Conservation (phyloP, 2,888 invertebrate genomes). For the Panzeria rudis region DNA sequence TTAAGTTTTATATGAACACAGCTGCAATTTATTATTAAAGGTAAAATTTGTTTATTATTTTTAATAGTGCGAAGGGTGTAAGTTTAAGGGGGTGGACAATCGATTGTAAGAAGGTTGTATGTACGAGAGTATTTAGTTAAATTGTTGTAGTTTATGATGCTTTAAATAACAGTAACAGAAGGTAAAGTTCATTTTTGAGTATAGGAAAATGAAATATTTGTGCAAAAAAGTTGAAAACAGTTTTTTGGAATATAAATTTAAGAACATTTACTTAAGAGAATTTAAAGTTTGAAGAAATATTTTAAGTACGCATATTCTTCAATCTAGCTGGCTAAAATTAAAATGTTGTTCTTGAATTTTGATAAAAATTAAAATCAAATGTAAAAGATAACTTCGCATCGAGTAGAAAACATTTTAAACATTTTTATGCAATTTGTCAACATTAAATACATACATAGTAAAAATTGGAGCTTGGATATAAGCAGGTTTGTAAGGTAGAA, state of each 20-base stretch:
- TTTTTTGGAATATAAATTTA: neutral
- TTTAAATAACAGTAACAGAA: constrained; percentile 67
- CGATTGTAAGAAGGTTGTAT: neutral
- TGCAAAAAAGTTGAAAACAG: neutral
- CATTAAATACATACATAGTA: too few relatives aligned
- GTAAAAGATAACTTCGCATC: too few relatives aligned
- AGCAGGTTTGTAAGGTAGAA: too few relatives aligned
- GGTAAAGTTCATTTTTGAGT: constrained; percentile 24
- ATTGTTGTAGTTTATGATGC: constrained; percentile 64
- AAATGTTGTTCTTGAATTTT: too few relatives aligned
- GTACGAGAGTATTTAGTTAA: constrained; percentile 9
- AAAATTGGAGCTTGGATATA: too few relatives aligned
- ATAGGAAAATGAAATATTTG: constrained; percentile 4
- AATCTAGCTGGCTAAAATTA: too few relatives aligned
- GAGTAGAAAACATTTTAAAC: too few relatives aligned
- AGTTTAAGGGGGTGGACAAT: neutral
- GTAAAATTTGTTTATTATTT: constrained; percentile 71
- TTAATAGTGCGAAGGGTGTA: constrained; percentile 15
- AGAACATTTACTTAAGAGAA: neutral
- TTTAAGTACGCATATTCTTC: too few relatives aligned
- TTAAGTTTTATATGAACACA: constrained; percentile 69
- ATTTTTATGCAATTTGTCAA: too few relatives aligned
- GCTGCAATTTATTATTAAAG: constrained; percentile 78
- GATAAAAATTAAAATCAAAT: too few relatives aligned
- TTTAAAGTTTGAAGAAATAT: neutral